Conservation (phyloP, 1,140 invertebrate genomes). For the Octopus bimaculoides region DNA sequence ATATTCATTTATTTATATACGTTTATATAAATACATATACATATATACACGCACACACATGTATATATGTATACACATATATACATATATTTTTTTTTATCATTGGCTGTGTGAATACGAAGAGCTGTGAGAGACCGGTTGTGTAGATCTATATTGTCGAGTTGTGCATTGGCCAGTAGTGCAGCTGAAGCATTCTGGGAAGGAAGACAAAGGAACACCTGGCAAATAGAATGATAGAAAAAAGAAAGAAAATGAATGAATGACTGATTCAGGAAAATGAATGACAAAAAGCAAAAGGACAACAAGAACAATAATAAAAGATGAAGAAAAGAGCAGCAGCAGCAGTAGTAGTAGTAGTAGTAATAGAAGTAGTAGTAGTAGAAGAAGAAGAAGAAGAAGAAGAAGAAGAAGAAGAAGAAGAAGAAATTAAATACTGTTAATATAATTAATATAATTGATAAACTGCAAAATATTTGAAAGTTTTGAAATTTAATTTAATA, state of each 20-base stretch:
- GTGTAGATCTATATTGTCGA: background rate
- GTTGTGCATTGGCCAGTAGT: background rate
- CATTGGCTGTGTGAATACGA: background rate
- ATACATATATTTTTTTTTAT: background rate
- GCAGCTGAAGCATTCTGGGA: background rate
- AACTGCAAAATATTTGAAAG: too few species aligned
- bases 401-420: background rate
- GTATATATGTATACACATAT: background rate
- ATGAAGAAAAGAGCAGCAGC: background rate
- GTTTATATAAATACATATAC: background rate
- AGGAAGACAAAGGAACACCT: background rate
- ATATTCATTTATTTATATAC: background rate
- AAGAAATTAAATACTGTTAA: background rate
- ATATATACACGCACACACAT: background rate
- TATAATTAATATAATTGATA: too few species aligned
- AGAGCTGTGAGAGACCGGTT: background rate
- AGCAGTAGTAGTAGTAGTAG: background rate
- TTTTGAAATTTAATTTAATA: too few species aligned
- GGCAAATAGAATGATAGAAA: background rate
- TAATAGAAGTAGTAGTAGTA: background rate
- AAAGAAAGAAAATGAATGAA: background rate
- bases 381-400: background rate
- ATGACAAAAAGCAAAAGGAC: background rate
- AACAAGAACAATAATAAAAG: background rate
- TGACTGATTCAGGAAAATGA: background rate